Conservation (phyloP, 2,888 invertebrate species). For the Chymomyza fuscimana region DNA sequence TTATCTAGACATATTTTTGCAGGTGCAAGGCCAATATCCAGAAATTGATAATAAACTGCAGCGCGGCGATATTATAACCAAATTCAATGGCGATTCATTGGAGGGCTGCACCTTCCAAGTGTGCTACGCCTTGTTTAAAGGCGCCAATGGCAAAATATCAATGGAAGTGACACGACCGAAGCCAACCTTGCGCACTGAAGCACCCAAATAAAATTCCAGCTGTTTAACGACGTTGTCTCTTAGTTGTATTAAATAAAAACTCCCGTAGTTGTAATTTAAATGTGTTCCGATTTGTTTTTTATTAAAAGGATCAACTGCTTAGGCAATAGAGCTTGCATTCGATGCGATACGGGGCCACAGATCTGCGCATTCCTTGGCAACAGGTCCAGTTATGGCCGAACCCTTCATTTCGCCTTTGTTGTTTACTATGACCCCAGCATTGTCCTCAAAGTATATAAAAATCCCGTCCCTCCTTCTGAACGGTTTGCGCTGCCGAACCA, state of each 20-base stretch:
- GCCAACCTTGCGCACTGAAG: slow-evolving; percentile 79
- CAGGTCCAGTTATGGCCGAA: slow-evolving; percentile 99
- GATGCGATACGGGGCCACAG: slow-evolving; percentile 99
- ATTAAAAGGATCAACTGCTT: slow-evolving; percentile 74
- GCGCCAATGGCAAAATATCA: slow-evolving; percentile 88
- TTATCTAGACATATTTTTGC: slow-evolving; percentile 38
- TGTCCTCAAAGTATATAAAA: slow-evolving; percentile 99
- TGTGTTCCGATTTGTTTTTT: slow-evolving; percentile 59
- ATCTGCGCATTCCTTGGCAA: slow-evolving; percentile 99
- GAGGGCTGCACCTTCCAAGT: slow-evolving; percentile 88
- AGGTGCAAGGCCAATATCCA: slow-evolving; percentile 94
- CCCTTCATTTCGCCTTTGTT: slow-evolving; percentile 99
- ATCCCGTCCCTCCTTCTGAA: slow-evolving; percentile 99
- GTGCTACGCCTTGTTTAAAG: slow-evolving; percentile 93
- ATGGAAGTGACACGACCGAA: slow-evolving; percentile 94
- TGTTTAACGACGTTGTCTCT: slow-evolving; percentile 9
- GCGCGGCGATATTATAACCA: slow-evolving; percentile 93
- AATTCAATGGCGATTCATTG: slow-evolving; percentile 93
- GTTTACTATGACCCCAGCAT: slow-evolving; percentile 99
- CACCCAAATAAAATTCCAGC: slow-evolving; percentile 55
- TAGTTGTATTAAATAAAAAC: slow-evolving; percentile 47
- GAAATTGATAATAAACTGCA: slow-evolving; percentile 92
- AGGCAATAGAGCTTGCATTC: slow-evolving; percentile 99
- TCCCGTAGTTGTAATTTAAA: slow-evolving; percentile 57
- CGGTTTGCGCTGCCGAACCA: slow-evolving; percentile 98